A percentile compares a stretch with the other conserved stretches of the same genome.
These are phyloP conservation scores for Cassiopea andromeda DNA, from an alignment of 30 jellyfish, hydroid and myxozoan species.

Conservation along the genomic window DNA sequence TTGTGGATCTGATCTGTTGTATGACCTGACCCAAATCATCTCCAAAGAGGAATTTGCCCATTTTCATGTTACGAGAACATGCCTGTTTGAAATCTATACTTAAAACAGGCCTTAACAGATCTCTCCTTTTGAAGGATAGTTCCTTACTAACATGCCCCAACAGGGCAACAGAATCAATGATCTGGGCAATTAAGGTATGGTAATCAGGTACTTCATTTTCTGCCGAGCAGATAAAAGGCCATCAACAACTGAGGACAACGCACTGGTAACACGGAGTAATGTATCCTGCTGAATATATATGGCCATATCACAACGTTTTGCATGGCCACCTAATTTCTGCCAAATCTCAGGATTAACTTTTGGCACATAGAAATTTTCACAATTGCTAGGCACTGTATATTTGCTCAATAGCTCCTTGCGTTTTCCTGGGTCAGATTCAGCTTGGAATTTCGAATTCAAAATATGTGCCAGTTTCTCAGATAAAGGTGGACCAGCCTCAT, in stretches of 20 bases:
- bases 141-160: neutral
- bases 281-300: neutral
- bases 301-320: neutral
- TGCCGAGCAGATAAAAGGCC: neutral
- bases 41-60: too few species aligned
- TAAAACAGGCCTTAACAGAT: neutral
- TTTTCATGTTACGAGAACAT: neutral
- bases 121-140: neutral
- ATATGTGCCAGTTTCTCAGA: neutral
- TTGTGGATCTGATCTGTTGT: too few species aligned
- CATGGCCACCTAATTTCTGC: neutral
- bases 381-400: neutral
- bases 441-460: neutral
- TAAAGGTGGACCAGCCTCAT: too few species aligned
- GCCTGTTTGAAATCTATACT: neutral
- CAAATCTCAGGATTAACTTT: neutral
- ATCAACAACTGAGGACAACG: constrained; percentile 3
- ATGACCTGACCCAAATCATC: too few species aligned
- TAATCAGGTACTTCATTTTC: neutral
- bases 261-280: neutral
- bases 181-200: neutral
- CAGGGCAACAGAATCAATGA: too few species aligned
- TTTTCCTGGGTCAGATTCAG: neutral
- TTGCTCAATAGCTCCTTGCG: neutral
- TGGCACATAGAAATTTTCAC: neutral